Percentiles rank a stretch among this genome's conserved stretches.
phyloP scores from a whole-genome alignment of 2,888 invertebrate genomes.

The Parnassius orleans region DNA sequence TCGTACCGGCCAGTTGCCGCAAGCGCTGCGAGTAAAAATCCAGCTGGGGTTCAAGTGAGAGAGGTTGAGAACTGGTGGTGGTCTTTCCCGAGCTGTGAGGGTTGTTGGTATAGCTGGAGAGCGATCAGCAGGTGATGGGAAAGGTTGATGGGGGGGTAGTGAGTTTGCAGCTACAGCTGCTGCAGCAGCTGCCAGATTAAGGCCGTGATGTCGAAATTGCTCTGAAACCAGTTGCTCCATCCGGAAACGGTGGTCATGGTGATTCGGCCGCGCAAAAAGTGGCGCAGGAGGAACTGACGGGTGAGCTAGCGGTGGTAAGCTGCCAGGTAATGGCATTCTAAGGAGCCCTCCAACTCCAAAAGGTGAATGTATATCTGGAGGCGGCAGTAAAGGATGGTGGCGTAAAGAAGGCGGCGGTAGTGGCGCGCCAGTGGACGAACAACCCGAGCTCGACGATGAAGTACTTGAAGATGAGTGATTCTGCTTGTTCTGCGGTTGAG shows the following conservation, averaged over 20 bases:
- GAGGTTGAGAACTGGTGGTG: conserved; percentile 82
- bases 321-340: conserved; percentile 87
- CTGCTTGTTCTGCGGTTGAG: conserved; percentile 71
- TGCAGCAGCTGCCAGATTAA: conserved; percentile 88
- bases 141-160: conserved; percentile 81
- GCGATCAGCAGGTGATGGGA: conserved; percentile 82
- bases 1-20: conserved; percentile 98
- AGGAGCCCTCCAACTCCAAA: conserved; percentile 87
- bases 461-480: conserved; percentile 81
- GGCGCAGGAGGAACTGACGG: conserved; percentile 87
- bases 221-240: conserved; percentile 92
- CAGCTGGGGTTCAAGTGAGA: conserved; percentile 92
- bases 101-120: conserved; percentile 79
- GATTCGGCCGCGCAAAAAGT: conserved; percentile 87
- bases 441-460: conserved; percentile 80
- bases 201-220: conserved; percentile 89
- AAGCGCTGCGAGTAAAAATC: conserved; percentile 99
- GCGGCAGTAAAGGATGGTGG: conserved; percentile 85
- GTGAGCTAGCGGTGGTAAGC: conserved; percentile 82
- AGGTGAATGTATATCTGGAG: conserved; percentile 87
- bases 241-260: conserved; percentile 89
- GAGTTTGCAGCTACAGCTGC: conserved; percentile 85
- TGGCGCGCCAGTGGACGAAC: conserved; percentile 76
- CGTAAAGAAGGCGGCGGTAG: conserved; percentile 83
- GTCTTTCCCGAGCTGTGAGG: conserved; percentile 71